Evolutionary conservation across 92 coral and sea anemone species (phyloP).

Genomic region (Porites evermanni): DNA sequence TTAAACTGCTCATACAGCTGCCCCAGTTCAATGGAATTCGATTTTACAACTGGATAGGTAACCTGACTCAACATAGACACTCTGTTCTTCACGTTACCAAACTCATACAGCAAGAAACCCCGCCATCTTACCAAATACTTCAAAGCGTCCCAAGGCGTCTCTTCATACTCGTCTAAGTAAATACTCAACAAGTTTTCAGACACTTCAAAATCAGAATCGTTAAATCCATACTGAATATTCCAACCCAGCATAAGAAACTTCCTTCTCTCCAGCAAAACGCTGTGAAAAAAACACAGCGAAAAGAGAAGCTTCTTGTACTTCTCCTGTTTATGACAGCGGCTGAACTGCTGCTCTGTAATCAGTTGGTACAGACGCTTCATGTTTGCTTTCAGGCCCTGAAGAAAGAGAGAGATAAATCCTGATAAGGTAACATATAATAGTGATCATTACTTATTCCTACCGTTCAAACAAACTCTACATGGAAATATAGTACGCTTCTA

Average conservation of each 20-base stretch:
- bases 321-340: constrained; percentile 97
- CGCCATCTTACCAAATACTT: constrained; percentile 83
- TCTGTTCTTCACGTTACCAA: too few relatives aligned
- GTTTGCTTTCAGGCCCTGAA: constrained; percentile 95
- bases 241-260: constrained; percentile 99
- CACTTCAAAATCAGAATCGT: constrained; percentile 98
- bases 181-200: constrained; percentile 96
- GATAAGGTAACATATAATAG: too few relatives aligned
- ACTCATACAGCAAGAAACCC: background rate
- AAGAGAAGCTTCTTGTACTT: constrained; percentile 97
- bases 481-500: too few relatives aligned
- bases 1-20: too few relatives aligned
- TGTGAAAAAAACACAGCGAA: constrained; percentile 96
- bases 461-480: background rate
- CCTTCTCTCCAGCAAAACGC: constrained; percentile 90
- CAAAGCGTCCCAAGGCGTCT: constrained; percentile 98
- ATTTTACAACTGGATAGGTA: too few relatives aligned
- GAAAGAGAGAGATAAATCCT: background rate
- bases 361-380: constrained; percentile 99
- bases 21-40: too few relatives aligned
- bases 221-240: constrained; percentile 97
- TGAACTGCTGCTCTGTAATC: constrained; percentile 96
- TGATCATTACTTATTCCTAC: too few relatives aligned
- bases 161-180: constrained; percentile 97
- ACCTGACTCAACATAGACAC: too few relatives aligned